These are phyloP conservation scores for Thalassarche chlororhynchos DNA, from an alignment of 2,113 vertebrate genomes.

Conservation along the genomic window DNA sequence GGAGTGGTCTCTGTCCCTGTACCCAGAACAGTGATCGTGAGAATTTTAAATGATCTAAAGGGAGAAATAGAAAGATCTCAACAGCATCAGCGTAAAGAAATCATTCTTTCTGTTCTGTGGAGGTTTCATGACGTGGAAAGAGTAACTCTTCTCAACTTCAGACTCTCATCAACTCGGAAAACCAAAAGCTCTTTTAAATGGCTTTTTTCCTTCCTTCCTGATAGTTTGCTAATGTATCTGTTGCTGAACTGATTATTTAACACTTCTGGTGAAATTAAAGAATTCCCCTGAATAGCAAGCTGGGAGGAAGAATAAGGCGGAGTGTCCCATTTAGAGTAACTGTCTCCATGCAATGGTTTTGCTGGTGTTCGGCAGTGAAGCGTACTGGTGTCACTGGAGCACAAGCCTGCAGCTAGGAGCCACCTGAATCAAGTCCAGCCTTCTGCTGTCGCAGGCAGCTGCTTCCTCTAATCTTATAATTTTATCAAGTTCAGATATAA, in stretches of 20 bases:
- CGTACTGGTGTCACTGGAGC: background rate
- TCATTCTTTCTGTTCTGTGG: background rate
- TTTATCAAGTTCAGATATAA: background rate
- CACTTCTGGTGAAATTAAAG: background rate
- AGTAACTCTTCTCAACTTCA: background rate
- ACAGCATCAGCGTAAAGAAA: background rate
- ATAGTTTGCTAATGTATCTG: background rate
- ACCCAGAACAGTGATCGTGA: background rate
- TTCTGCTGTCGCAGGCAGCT: background rate
- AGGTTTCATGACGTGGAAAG: background rate
- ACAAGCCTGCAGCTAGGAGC: background rate
- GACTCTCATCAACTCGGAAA: background rate
- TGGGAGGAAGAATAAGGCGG: background rate
- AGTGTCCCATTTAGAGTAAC: background rate
- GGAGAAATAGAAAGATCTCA: background rate
- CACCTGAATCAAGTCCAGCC: background rate
- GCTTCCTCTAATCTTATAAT: background rate
- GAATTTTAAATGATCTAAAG: background rate
- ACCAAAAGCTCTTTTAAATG: background rate
- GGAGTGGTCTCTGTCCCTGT: background rate
- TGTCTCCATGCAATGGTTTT: background rate
- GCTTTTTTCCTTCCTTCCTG: background rate
- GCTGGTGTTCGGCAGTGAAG: background rate
- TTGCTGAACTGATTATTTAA: background rate
- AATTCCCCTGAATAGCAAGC: background rate